Conservation (phyloP, 2,113 vertebrate genomes). For the Pica pica region DNA sequence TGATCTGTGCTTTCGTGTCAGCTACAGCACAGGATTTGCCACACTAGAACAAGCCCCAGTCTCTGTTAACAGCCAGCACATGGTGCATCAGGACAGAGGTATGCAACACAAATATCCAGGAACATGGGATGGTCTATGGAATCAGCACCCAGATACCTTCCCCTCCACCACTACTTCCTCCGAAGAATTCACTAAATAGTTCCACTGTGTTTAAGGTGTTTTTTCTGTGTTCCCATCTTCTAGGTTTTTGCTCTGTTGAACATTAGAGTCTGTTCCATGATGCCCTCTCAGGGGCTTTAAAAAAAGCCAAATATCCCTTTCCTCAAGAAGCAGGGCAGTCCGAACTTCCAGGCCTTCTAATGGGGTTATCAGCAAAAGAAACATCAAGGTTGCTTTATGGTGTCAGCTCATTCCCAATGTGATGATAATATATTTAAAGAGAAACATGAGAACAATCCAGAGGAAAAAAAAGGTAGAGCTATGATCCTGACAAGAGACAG, state of each 20-base stretch:
- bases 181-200: background rate
- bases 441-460: background rate
- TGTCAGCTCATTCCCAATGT: background rate
- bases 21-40: background rate
- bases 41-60: background rate
- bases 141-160: background rate
- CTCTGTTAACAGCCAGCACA: accelerated
- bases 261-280: background rate
- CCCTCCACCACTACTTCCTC: background rate
- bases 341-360: accelerated
- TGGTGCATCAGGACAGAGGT: accelerated
- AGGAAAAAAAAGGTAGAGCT: background rate
- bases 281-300: background rate
- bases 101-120: background rate
- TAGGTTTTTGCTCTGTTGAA: background rate
- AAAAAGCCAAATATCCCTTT: background rate
- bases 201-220: background rate
- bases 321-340: background rate
- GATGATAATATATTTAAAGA: background rate
- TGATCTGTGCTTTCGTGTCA: background rate
- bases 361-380: background rate
- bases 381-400: background rate
- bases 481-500: background rate
- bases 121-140: accelerated
- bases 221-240: background rate